Base-by-base conservation (phyloP, 2,113 vertebrate genomes). In the Strix aluco region DNA sequence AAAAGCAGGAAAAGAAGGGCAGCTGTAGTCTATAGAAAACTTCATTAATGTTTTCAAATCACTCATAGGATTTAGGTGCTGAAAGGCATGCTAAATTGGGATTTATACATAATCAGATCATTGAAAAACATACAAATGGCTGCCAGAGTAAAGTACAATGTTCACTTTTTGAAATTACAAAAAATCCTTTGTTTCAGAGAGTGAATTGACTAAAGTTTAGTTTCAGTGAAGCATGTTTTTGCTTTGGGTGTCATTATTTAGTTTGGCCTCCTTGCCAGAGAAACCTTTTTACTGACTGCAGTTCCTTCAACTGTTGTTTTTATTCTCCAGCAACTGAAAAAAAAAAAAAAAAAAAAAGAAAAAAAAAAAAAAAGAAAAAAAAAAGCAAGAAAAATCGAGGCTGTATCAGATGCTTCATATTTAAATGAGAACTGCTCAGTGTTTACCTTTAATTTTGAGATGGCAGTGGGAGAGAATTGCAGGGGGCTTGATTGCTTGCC, bases 231-330 rank as follows among this genome's bases (percentile, higher is more conserved):
- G 98, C 97, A 97, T 98, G 98, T 98, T 98, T 98, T 98, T 98
- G 98, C 98, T 98, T 98, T 98, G 97, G 98, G 98, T 98, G 98
- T 98, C 97, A 97, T 98, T 98, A 98, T 98, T 98, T 98, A 96
- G 97, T 90, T 98, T 98, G 98, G 98, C 98, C 84, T 96, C 86
- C 89, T 94, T 81, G 83, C 97, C 97, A 97, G 96, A 96, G 96
- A 97, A 98, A 97, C 93, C 93, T 97, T 97, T 96, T 97, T 97
- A 98, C 97, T 97, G 94, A 98, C 81, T 95, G 86, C 93, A 87
- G 81, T 89, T 92, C 85, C 96, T 98, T 97, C 79, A 88, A 97
- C 97, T 96, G 97, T 98, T 98, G 96, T 97, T 97, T 98, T 98
- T 97, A 96, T 95, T 96, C 96, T 96, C 88, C 97, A 95, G 96